Percentiles rank a stretch among this genome's conserved stretches.
Evolutionary conservation across 2,113 vertebrate species (phyloP).

Genomic region (Pagrus major): DNA sequence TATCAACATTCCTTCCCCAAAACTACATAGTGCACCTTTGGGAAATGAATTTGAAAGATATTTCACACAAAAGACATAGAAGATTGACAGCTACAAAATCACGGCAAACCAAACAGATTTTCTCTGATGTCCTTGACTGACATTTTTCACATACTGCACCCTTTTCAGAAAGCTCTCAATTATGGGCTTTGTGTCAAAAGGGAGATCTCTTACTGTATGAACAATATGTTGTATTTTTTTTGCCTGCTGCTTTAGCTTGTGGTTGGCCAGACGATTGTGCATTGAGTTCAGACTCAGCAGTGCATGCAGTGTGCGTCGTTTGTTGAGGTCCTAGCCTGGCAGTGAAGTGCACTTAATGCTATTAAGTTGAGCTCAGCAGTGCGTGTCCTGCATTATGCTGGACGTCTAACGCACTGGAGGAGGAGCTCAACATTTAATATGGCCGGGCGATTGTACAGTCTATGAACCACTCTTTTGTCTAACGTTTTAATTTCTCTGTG

Average conservation of each 20-base stretch:
- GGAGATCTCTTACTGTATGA: not conserved
- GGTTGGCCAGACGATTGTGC: slow-evolving; percentile 5
- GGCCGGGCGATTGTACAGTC: slow-evolving; percentile 38
- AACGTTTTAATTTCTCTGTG: not conserved
- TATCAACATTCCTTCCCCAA: too few relatives aligned
- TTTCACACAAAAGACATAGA: not conserved
- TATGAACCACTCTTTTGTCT: not conserved
- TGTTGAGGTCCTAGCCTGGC: slow-evolving; percentile 17
- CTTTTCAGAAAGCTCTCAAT: not conserved
- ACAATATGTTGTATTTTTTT: not conserved
- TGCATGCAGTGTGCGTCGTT: slow-evolving; percentile 39
- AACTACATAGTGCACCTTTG: too few relatives aligned
- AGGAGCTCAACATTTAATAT: slow-evolving; percentile 26
- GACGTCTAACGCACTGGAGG: slow-evolving; percentile 19
- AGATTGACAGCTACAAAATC: not conserved
- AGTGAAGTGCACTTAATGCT: slow-evolving; percentile 62
- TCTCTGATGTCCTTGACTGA: not conserved
- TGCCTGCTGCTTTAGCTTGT: slow-evolving; percentile 19
- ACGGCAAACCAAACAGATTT: not conserved
- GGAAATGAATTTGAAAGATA: not conserved
- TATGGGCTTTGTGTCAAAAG: not conserved
- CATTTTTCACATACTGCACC: not conserved
- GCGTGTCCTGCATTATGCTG: slow-evolving; percentile 40
- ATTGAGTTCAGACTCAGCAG: slow-evolving; percentile 36
- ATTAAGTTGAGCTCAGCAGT: slow-evolving; percentile 49